Evolutionary conservation across 2,888 invertebrate species (phyloP), one percentile per base, ranked within the genome.

Genomic region (Cantharis nigra): DNA sequence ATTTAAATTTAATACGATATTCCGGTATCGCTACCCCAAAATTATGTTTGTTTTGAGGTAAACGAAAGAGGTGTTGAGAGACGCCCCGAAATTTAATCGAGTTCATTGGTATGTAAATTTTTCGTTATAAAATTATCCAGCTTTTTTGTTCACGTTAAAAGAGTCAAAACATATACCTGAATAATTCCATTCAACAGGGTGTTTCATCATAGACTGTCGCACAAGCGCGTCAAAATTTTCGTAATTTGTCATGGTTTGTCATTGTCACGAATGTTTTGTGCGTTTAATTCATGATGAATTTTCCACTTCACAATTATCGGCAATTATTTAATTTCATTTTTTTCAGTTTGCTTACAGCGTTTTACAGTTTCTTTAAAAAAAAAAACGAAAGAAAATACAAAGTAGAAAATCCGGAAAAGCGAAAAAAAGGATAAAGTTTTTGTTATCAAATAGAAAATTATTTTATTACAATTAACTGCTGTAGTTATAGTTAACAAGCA

Each of bases 221-320:
- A 78, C 33, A 70, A 75, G 49, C 63, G 70, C 78, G 80, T 77
- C 79, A 76, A 78, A 78, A 80, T 80, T 78, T 71, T 70, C 71
- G 80, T 77, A 76, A 82, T 82, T 82, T 82, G 81, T 82, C 81
- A 82, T 80, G 81, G 81, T 81, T 81, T 82, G 79, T 80, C 81
- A 77, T 78, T 79, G 77, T 80, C 76, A 76, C 26, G 26, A 67
- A 67, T 26, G 20, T 67, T 67, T 67, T 20, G 20, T 67, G 9
- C 23, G 11, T 67, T 67, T 67, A 67, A 67, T 67, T 26, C 23
- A 67, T 23, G 13, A 20, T 67, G 26, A 67, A 67, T 23, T 23
- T 16, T 18, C n/a, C 11, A n/a, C 23, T 20, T 67, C 65, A 26
- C 26, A 67, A 67, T 67, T 67, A 26, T 26, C 26, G 9, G 5